Evolutionary conservation across 2,113 vertebrate species (phyloP), one percentile per base, ranked within the genome.

Genomic region (Synodontis membranacea): DNA sequence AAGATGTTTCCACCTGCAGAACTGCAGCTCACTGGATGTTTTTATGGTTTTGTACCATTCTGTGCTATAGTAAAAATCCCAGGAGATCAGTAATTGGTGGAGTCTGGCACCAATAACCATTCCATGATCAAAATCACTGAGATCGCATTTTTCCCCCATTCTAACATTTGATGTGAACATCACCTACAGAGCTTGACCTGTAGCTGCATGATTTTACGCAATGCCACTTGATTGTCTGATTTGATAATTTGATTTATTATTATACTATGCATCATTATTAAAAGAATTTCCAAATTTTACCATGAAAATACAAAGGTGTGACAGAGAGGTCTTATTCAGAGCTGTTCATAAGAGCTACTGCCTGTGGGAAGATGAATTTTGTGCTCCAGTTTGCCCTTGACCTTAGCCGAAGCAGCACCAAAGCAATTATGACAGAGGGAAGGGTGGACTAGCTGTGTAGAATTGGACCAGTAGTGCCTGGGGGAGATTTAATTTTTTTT

Each of bases 311-410:
- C 28, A 10, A 5, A 28, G 42, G 19, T 74, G 21, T 19, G 44
- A 17, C 28, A 48, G 74, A n/a, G 42, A 75, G 44, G 74, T 19
- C n/a, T n/a, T 50, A 19, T 52, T 78, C 28, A 78, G 28, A 78
- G 74, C 46, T 78, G 28, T 78, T 52, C n/a, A 50, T 78, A 15
- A 76, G 46, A 76, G 74, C 15, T 76, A 17, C 74, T 76, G n/a
- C 44, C 28, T 50, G 12, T 31, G 28, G 72, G 11, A 15, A 31
- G 74, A 34, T 9, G 44, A 34, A 31, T 78, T 78, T 78, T 78
- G 46, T 31, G 17, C 15, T 78, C 5, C 12, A 46, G 72, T 46
- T 75, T 46, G 5, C 44, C 46, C 25, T 48, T 78, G 46, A 9
- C 28, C 15, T 50, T 46, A 78, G 15, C 44, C 50, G 74, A 50